phyloP scores from a whole-genome alignment of 2,888 invertebrate species.

The Entomobrya multifasciata region DNA sequence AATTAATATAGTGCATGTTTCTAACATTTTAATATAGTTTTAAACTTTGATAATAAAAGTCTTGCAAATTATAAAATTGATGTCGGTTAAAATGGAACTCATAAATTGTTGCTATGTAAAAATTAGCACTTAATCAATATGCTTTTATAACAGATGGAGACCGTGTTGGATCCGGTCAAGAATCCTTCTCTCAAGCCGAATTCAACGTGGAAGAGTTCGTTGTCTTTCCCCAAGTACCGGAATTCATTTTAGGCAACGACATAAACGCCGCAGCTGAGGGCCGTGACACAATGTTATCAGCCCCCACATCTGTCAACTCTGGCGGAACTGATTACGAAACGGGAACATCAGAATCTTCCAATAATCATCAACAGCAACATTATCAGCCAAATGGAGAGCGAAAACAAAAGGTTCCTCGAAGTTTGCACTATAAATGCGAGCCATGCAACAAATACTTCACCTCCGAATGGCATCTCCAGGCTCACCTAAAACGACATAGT shows the following conservation, averaged over 20 bases:
- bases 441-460: constrained; percentile 72
- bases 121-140: not conserved
- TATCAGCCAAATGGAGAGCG: constrained; percentile 65
- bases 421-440: constrained; percentile 68
- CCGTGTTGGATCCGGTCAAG: constrained; percentile 55
- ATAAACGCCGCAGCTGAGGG: constrained; percentile 65
- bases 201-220: constrained; percentile 74
- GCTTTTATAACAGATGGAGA: constrained; percentile 46
- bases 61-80: too few species aligned
- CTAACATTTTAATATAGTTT: not conserved
- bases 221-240: constrained; percentile 73
- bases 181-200: constrained; percentile 69
- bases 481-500: constrained; percentile 68
- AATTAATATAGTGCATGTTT: constrained; percentile 20
- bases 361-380: constrained; percentile 56
- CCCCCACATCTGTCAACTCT: constrained; percentile 65
- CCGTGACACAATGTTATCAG: constrained; percentile 65
- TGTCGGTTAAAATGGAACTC: too few species aligned
- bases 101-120: too few species aligned
- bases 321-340: constrained; percentile 71
- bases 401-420: constrained; percentile 54
- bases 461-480: constrained; percentile 73
- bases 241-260: constrained; percentile 70
- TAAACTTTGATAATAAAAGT: too few species aligned
- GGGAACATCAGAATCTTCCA: constrained; percentile 66